Evolutionary conservation across 2,888 invertebrate genomes (phyloP), one percentile per base, ranked within the genome.

Genomic region (Octodonta nipae): DNA sequence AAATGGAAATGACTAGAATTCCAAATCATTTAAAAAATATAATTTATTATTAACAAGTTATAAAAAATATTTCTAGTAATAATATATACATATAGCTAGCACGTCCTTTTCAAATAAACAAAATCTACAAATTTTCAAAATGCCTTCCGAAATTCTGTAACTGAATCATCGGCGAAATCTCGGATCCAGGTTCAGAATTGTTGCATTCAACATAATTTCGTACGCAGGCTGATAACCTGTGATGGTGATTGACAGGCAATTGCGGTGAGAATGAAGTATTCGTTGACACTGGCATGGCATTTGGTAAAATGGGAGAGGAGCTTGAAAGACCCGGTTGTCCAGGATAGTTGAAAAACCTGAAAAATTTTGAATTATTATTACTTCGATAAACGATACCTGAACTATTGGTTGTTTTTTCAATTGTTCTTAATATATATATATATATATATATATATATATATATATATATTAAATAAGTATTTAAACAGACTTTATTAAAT

Each of bases 271-370:
- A 15, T 12, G 55, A 43, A 15, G 60, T 38, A 41, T 56, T 58
- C 29, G 60, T 52, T 2, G 58, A 51, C 14, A 56, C 58, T 29
- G 60, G 53, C 3, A 58, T 51, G 41, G 62, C 54, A 46, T 60
- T 61, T 15, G 64, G 56, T n/a, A 62, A 50, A 27, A 64, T 43
- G 22, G 64, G 49, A n/a, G 63, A 56, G 7, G 54, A 45, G 27
- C 52, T 55, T 13, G 61, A 51, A 13, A 56, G 35, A 26, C 61
- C 58, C n/a, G 63, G 54, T 44, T 65, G 65, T 15, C 64, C 64
- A 2, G 66, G 66, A 40, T 67, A 68, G 50, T 70, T 70, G 44
- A 70, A 70, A 47, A 70, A 70, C 70, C 70, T 70, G 45, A 8
- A 56, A 54, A 35, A 35, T n/a, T n/a, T n/a, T n/a, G n/a, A n/a